Evolutionary conservation across 1,140 invertebrate genomes (phyloP).

Genomic region (Spodoptera litura): DNA sequence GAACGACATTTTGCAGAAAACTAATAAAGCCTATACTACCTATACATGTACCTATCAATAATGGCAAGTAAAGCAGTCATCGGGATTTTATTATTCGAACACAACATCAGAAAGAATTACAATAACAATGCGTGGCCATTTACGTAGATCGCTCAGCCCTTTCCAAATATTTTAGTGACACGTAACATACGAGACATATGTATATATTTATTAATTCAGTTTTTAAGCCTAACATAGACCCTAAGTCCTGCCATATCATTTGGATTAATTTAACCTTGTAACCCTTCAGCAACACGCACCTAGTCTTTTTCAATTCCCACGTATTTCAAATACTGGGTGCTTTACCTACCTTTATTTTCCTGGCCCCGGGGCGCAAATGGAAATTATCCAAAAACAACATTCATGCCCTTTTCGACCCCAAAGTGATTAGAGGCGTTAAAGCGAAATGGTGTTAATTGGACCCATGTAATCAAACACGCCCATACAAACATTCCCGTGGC

Average conservation of each 20-base stretch:
- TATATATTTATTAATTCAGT: too few relatives aligned
- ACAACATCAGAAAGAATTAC: neutral
- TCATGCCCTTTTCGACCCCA: slow-evolving; percentile 15
- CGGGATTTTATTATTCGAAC: too few relatives aligned
- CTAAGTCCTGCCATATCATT: too few relatives aligned
- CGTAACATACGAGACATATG: too few relatives aligned
- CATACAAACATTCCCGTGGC: slow-evolving; percentile 20
- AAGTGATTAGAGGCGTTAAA: slow-evolving; percentile 32
- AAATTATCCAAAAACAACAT: slow-evolving; percentile 30
- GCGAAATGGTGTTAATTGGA: slow-evolving; percentile 28
- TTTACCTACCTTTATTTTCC: neutral
- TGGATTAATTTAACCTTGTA: neutral
- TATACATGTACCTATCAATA: too few relatives aligned
- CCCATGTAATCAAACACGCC: slow-evolving; percentile 22
- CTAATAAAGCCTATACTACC: too few relatives aligned
- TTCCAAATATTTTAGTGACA: slow-evolving; percentile 3
- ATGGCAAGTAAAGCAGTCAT: too few relatives aligned
- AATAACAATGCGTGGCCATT: neutral
- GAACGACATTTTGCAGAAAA: too few relatives aligned
- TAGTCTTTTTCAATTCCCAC: neutral
- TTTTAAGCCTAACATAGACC: too few relatives aligned
- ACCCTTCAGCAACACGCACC: neutral
- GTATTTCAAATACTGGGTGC: neutral
- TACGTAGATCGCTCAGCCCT: neutral
- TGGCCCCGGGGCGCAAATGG: neutral